phyloP scores from a whole-genome alignment of 2,888 invertebrate species.

The Melolontha melolontha region DNA sequence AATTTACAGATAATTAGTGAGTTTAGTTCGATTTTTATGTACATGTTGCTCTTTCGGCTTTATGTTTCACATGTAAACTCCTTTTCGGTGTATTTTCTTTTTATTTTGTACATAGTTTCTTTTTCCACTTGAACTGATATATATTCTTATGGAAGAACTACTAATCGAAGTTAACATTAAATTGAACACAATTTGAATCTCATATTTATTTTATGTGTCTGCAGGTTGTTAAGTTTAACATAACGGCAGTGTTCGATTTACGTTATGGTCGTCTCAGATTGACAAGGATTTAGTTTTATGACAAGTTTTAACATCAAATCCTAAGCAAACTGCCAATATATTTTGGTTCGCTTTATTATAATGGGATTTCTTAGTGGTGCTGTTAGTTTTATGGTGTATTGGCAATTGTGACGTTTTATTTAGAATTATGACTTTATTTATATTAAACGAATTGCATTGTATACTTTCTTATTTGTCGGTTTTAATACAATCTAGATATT shows the following conservation, averaged over 20 bases:
- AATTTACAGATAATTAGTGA: slow-evolving; percentile 21
- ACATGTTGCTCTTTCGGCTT: slow-evolving; percentile 11
- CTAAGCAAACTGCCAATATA: not conserved
- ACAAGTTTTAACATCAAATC: slow-evolving; percentile 2
- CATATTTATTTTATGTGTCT: slow-evolving; percentile 25
- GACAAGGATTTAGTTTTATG: slow-evolving; percentile 25
- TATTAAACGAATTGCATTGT: no score
- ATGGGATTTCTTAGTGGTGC: no score
- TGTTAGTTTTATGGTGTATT: no score
- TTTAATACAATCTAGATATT: no score
- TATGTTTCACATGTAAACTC: slow-evolving; percentile 4
- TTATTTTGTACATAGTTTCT: not conserved
- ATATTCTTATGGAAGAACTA: not conserved
- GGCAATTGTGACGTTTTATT: no score
- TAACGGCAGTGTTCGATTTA: slow-evolving; percentile 4
- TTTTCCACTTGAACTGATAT: not conserved
- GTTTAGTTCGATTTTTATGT: slow-evolving; percentile 15
- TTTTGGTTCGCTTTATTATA: not conserved
- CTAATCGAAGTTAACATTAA: slow-evolving; percentile 26
- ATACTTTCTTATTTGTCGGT: no score
- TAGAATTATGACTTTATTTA: no score
- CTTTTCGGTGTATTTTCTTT: slow-evolving; percentile 4
- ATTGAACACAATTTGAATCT: slow-evolving; percentile 14
- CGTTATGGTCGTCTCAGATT: slow-evolving; percentile 4
- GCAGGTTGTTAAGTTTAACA: slow-evolving; percentile 23